Conservation (phyloP, 2,888 invertebrate species). For the Meloe dianella region DNA sequence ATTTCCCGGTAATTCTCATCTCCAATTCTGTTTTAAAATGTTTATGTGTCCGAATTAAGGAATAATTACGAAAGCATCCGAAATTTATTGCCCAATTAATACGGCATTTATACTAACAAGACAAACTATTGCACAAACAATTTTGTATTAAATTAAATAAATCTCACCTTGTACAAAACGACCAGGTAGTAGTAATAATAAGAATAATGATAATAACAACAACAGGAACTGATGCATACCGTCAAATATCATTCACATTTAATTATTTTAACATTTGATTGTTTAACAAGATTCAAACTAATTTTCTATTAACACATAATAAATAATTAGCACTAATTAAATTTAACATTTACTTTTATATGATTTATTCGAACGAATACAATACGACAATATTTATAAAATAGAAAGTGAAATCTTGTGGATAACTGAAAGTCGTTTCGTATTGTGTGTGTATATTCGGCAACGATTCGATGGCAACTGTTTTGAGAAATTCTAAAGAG, state of each 20-base stretch:
- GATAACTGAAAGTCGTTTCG: not conserved
- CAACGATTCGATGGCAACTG: slow-evolving; percentile 24
- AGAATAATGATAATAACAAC: not conserved
- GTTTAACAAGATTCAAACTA: not conserved
- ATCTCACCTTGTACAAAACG: slow-evolving; percentile 12
- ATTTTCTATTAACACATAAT: not conserved
- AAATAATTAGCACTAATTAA: not conserved
- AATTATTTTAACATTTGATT: not conserved
- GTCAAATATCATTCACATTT: slow-evolving; percentile 4
- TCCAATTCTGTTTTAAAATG: not conserved
- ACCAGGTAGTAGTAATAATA: too few relatives aligned
- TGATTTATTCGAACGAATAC: not conserved
- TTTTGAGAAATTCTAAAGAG: slow-evolving; percentile 6
- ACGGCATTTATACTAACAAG: slow-evolving; percentile 16
- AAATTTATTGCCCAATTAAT: slow-evolving; percentile 19
- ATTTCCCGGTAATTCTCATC: not conserved
- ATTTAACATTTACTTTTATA: slow-evolving; percentile 9
- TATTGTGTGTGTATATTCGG: not conserved
- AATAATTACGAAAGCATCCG: slow-evolving; percentile 1
- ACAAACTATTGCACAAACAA: slow-evolving; percentile 13
- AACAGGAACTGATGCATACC: slow-evolving; percentile 11
- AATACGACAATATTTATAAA: not conserved
- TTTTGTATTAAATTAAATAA: not conserved
- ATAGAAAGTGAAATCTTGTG: slow-evolving; percentile 18
- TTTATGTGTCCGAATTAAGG: not conserved